Base-by-base conservation (phyloP, 1,140 invertebrate genomes). In the Stratiolaelaps scimitus region DNA sequence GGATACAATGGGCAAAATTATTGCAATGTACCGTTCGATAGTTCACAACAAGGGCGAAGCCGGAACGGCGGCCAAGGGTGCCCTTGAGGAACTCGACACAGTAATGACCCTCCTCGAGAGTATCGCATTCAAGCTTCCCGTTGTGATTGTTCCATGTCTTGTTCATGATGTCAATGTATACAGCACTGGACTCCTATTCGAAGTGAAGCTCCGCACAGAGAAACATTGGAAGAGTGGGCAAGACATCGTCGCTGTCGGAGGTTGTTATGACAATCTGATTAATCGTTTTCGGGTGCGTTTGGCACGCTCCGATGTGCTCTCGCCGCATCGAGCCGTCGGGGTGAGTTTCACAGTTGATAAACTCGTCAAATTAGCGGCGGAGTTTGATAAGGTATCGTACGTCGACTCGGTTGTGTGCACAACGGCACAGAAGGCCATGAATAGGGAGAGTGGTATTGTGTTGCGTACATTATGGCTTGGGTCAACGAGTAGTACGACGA, bases 261-360 rank as follows among this genome's bases (percentile, higher is more conserved):
- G 84, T 20, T 71, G 80, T 67, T 82, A 81, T 74, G 80, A 83
- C 72, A 72, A 72, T 44, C 69, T 81, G 67, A 75, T 81, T 30
- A 66, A 70, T 29, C 66, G 65, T 28, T 75, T 76, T 45, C 73
- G 73, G 73, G 70, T 65, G 53, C 48, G 64, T 2, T 69, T 56
- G 40, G 30, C 43, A 7, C 30, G 70, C 4, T 20, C 26, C 19
- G 65, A 75, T 73, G 64, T 82, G 83, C 69, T 78, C 77, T 20
- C 20, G 19, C 29, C 13, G 15, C 19, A 28, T 26, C 30, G n/a
- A 65, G 86, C 82, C 0, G 85, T 83, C 4, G 88, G 87, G 15
- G 80, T 88, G 15, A 86, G 86, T 43, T 79, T 89, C 47, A 85
- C 83, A 0, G 73, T 89, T 65, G 80, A 80, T 64, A 85, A 83